These are phyloP conservation scores for Drosophila varians DNA, from an alignment of 1,140 invertebrate species.

Conservation along the genomic window DNA sequence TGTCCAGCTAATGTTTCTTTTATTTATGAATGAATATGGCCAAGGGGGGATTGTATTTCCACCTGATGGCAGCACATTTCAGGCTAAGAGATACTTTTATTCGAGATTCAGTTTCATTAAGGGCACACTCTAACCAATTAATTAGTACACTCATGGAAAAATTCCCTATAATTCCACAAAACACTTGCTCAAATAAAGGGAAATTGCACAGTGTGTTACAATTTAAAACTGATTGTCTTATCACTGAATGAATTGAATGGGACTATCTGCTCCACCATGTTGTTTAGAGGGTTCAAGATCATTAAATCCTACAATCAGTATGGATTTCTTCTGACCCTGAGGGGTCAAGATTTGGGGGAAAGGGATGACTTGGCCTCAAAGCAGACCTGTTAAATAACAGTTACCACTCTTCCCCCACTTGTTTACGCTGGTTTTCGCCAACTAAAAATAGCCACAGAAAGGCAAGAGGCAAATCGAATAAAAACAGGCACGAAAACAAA, in stretches of 20 bases:
- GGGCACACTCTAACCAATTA: no score
- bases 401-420: slow-evolving; percentile 34
- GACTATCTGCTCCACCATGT: no score
- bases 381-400: slow-evolving; percentile 30
- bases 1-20: background rate
- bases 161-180: no score
- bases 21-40: slow-evolving; percentile 17
- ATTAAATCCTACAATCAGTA: slow-evolving; percentile 3
- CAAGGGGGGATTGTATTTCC: background rate
- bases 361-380: slow-evolving; percentile 2
- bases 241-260: background rate
- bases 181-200: background rate
- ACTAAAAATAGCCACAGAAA: slow-evolving; percentile 46
- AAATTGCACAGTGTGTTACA: background rate
- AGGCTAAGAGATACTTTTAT: background rate
- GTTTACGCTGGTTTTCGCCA: slow-evolving; percentile 18
- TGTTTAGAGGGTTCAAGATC: no score
- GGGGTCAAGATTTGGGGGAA: background rate
- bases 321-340: background rate
- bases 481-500: slow-evolving; percentile 24
- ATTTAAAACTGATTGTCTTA: background rate
- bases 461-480: slow-evolving; percentile 26
- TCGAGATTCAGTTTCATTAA: background rate
- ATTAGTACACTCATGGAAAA: background rate
- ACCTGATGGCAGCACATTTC: background rate